Conservation (phyloP, 2,888 invertebrate genomes). For the Nasonia oneida region DNA sequence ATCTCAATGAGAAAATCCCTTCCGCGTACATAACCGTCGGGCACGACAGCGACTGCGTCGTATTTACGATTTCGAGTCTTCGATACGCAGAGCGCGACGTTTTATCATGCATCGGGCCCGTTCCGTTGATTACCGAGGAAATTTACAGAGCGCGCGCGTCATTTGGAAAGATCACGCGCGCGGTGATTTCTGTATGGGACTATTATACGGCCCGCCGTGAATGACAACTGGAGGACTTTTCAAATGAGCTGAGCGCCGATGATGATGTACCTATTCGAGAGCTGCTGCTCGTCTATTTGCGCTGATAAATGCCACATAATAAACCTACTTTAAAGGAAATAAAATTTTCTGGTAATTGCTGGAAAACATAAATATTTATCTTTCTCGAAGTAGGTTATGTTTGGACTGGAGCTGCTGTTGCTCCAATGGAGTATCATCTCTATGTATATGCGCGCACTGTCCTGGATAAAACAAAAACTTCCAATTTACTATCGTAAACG, state of each 20-base stretch:
- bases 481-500: background rate
- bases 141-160: background rate
- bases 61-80: background rate
- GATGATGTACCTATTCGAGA: background rate
- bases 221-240: slow-evolving; percentile 7
- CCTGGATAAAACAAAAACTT: background rate
- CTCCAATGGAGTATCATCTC: background rate
- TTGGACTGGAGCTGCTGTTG: background rate
- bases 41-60: background rate
- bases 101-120: background rate
- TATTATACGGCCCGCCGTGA: background rate
- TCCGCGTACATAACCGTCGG: background rate
- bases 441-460: background rate
- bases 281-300: background rate
- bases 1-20: background rate
- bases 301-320: slow-evolving; percentile 31
- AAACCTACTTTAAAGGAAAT: slow-evolving; percentile 35
- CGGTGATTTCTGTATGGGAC: background rate
- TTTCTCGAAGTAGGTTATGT: slow-evolving; percentile 34
- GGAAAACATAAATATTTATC: slow-evolving; percentile 33
- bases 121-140: background rate
- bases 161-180: background rate
- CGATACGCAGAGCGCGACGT: background rate
- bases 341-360: slow-evolving; percentile 35
- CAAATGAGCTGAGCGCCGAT: background rate